A percentile compares a stretch with the other conserved stretches of the same genome.
phyloP scores from a whole-genome alignment of 2,113 vertebrate species.

The Choloepus hoffmanni region DNA sequence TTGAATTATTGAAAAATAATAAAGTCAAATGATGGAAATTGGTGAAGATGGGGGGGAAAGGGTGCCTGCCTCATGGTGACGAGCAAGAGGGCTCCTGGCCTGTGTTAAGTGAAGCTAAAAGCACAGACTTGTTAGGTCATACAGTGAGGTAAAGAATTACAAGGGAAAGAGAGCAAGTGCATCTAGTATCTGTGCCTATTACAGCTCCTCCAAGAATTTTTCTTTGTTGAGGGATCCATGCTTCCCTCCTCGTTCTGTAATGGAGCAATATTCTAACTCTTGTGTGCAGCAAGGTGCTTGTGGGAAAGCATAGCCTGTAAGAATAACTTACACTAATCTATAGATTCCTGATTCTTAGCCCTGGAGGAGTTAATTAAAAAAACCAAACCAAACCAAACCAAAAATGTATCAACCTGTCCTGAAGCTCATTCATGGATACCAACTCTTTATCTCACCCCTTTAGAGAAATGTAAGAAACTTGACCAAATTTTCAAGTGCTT shows the following conservation, averaged over 20 bases:
- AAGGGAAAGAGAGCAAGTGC: not conserved
- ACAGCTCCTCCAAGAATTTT: not conserved
- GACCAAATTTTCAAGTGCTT: not conserved
- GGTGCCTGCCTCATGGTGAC: too few species aligned
- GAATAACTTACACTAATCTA: not conserved
- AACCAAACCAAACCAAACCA: not conserved
- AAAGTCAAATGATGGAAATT: not conserved
- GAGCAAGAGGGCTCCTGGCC: not conserved
- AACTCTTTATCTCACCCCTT: not conserved
- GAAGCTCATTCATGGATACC: not conserved
- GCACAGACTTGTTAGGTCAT: not conserved
- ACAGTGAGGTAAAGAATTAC: not conserved
- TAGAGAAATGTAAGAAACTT: not conserved
- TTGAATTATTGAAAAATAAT: not conserved
- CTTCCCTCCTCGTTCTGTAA: not conserved
- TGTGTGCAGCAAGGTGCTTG: not conserved
- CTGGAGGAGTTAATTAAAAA: not conserved
- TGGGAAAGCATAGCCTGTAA: not conserved
- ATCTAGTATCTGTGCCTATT: not conserved
- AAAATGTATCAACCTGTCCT: not conserved
- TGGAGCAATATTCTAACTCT: not conserved
- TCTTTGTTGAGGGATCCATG: not conserved
- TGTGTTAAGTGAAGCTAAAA: not conserved
- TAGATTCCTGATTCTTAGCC: not conserved
- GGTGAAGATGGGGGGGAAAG: not conserved